A percentile compares a stretch with the other conserved stretches of the same genome.
These are phyloP conservation scores for Myotis davidii DNA, from an alignment of 2,113 vertebrate genomes.

Conservation along the genomic window DNA sequence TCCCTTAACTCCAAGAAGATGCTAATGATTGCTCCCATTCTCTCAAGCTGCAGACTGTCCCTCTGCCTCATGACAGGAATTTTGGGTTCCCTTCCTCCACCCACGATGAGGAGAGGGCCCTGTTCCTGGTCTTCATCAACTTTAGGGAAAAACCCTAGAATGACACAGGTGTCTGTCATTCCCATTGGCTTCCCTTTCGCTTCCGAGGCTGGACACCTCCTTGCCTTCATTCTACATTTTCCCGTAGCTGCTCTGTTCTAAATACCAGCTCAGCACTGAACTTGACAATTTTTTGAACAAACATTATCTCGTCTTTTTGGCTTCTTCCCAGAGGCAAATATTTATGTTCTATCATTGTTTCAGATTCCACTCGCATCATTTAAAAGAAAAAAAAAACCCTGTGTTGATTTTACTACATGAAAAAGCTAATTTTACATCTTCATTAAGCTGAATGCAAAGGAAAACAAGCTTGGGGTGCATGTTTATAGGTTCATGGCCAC, in stretches of 20 bases:
- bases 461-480: background rate
- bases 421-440: slow-evolving; percentile 36
- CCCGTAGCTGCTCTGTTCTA: background rate
- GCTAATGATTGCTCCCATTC: background rate
- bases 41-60: background rate
- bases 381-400: background rate
- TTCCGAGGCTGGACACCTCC: background rate
- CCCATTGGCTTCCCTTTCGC: background rate
- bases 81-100: background rate
- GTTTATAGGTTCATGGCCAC: background rate
- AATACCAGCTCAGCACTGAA: background rate
- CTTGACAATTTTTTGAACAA: background rate
- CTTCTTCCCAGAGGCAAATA: background rate
- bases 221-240: background rate
- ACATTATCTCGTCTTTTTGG: background rate
- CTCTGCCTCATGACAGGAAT: background rate
- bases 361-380: background rate
- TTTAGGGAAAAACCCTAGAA: background rate
- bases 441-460: background rate
- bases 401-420: slow-evolving; percentile 40
- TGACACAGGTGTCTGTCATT: background rate
- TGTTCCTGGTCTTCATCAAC: background rate
- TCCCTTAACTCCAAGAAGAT: background rate
- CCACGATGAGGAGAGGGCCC: background rate
- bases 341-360: background rate